Evolutionary conservation across 2,113 vertebrate species (phyloP).

Genomic region (Xiphophorus maculatus): DNA sequence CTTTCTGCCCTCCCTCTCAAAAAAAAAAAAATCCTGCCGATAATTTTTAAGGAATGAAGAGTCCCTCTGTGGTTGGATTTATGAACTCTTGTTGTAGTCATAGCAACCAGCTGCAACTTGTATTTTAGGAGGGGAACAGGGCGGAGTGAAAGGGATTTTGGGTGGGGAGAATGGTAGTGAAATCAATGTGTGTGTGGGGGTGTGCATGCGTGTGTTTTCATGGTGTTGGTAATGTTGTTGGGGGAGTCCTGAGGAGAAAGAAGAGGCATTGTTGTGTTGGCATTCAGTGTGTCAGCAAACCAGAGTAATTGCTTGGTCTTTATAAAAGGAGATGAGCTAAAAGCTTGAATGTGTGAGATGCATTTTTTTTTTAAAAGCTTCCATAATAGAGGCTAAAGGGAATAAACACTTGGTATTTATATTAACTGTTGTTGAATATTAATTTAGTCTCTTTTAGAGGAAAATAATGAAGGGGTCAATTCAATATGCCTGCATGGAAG

Average conservation of each 20-base stretch:
- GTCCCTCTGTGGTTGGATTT: slow-evolving; percentile 56
- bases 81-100: slow-evolving; percentile 63
- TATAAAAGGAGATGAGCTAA: slow-evolving; percentile 57
- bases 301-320: slow-evolving; percentile 73
- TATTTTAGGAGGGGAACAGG: slow-evolving; percentile 48
- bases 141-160: slow-evolving; percentile 34
- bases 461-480: slow-evolving; percentile 55
- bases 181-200: slow-evolving; percentile 20
- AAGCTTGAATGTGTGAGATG: slow-evolving; percentile 52
- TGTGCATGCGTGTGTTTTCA: slow-evolving; percentile 4
- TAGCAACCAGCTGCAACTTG: slow-evolving; percentile 69
- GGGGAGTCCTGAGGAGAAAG: slow-evolving; percentile 42
- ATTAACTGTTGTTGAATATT: slow-evolving; percentile 55
- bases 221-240: slow-evolving; percentile 1
- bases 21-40: slow-evolving; percentile 42
- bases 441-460: slow-evolving; percentile 41
- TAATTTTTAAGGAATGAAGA: slow-evolving; percentile 71
- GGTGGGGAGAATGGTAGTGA: slow-evolving; percentile 33
- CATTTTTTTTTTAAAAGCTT: slow-evolving; percentile 44
- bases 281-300: slow-evolving; percentile 71
- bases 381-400: slow-evolving; percentile 54
- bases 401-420: slow-evolving; percentile 63
- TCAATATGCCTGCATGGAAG: slow-evolving; percentile 58
- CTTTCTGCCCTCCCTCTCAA: slow-evolving; percentile 1
- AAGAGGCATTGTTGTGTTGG: slow-evolving; percentile 70